Percentiles rank a stretch among this genome's conserved stretches.
phyloP scores from a whole-genome alignment of 2,888 invertebrate genomes.

The Cheilosia pagana region DNA sequence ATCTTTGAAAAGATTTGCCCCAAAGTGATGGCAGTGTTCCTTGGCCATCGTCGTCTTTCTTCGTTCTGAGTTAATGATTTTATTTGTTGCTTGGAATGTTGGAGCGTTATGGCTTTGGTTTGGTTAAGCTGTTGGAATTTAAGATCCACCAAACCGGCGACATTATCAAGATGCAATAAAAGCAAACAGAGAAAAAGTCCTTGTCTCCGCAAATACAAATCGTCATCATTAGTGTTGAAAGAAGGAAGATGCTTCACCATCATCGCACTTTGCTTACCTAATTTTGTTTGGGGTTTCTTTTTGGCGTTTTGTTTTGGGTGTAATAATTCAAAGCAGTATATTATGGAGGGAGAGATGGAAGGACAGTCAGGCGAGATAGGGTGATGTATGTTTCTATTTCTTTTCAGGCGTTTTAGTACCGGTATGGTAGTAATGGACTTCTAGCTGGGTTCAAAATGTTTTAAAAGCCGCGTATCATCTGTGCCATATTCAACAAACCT shows the following conservation, averaged over 20 bases:
- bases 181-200: not conserved
- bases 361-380: not conserved
- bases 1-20: constrained; percentile 30
- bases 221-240: constrained; percentile 55
- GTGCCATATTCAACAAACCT: too few relatives aligned
- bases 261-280: constrained; percentile 36
- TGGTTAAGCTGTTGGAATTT: constrained; percentile 49
- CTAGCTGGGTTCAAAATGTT: too few relatives aligned
- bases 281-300: constrained; percentile 11
- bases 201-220: constrained; percentile 19
- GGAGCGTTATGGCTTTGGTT: constrained; percentile 53
- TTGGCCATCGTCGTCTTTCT: constrained; percentile 5
- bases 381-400: not conserved
- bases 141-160: constrained; percentile 51
- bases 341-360: not conserved
- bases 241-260: constrained; percentile 44
- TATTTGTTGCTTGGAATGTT: constrained; percentile 21
- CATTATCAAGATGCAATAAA: constrained; percentile 60
- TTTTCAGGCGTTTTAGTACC: not conserved
- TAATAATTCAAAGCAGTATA: not conserved
- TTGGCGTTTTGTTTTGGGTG: not conserved
- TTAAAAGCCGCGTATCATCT: too few relatives aligned
- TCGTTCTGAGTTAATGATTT: constrained; percentile 19
- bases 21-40: constrained; percentile 34
- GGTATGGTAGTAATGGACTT: too few relatives aligned